These are phyloP conservation scores for Pangasius larnaudii DNA, from an alignment of 2,797 vertebrate genomes.

Conservation along the genomic window DNA sequence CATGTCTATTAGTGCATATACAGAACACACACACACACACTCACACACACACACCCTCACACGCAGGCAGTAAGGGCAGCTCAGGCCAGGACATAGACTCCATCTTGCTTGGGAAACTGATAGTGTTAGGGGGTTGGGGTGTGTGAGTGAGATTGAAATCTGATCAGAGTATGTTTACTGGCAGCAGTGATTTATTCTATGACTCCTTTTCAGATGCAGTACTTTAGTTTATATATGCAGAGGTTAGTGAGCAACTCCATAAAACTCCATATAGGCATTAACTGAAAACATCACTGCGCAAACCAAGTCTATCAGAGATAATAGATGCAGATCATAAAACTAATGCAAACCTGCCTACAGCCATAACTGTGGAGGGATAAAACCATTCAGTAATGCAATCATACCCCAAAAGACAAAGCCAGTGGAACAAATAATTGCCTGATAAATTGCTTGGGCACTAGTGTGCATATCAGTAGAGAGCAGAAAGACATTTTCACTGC, in stretches of 20 bases:
- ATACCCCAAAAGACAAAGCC: slow-evolving; percentile 50
- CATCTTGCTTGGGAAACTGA: slow-evolving; percentile 65
- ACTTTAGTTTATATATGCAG: slow-evolving; percentile 14
- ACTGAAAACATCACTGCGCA: slow-evolving; percentile 31
- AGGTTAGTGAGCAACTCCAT: slow-evolving; percentile 48
- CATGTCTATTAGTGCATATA: slow-evolving; percentile 16
- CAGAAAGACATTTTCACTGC: slow-evolving; percentile 27
- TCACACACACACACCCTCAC: neutral
- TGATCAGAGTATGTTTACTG: slow-evolving; percentile 59
- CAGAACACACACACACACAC: slow-evolving; percentile 41
- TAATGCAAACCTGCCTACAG: slow-evolving; percentile 31
- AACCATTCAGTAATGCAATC: slow-evolving; percentile 15
- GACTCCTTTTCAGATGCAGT: neutral
- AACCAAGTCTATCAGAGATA: slow-evolving; percentile 41
- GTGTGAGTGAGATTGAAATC: slow-evolving; percentile 66
- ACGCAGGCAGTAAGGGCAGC: slow-evolving; percentile 20
- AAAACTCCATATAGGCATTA: slow-evolving; percentile 25
- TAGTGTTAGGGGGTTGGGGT: slow-evolving; percentile 41
- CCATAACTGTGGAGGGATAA: slow-evolving; percentile 34
- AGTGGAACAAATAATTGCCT: slow-evolving; percentile 59
- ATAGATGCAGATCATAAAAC: slow-evolving; percentile 44
- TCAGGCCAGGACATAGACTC: slow-evolving; percentile 37
- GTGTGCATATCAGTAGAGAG: slow-evolving; percentile 50
- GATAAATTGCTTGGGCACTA: slow-evolving; percentile 57
- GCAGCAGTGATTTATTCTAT: slow-evolving; percentile 56